Percentiles rank a stretch among this genome's conserved stretches.
These are phyloP conservation scores for Luffia ferchaultella DNA, from an alignment of 2,888 invertebrate genomes.

Conservation along the genomic window DNA sequence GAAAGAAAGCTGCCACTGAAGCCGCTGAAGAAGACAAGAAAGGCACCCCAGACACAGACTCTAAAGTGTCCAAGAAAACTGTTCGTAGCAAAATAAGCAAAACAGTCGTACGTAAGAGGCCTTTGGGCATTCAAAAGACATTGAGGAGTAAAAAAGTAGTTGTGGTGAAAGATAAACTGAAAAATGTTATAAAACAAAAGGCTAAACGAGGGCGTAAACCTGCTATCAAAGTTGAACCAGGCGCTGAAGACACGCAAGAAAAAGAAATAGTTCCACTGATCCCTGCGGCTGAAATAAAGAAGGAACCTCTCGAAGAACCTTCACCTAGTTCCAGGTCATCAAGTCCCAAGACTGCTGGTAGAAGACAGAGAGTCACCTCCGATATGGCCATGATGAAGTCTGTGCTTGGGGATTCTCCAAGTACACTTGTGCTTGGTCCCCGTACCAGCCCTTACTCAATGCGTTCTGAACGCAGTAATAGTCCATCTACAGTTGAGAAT, in stretches of 20 bases:
- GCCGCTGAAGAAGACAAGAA: slow-evolving; percentile 47
- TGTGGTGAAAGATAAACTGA: slow-evolving; percentile 38
- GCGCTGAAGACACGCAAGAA: slow-evolving; percentile 37
- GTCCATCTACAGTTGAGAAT: slow-evolving; percentile 52
- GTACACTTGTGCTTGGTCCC: slow-evolving; percentile 41
- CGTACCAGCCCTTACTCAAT: slow-evolving; percentile 68
- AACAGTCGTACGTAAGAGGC: slow-evolving; percentile 48
- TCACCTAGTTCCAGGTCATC: slow-evolving; percentile 51
- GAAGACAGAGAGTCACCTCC: slow-evolving; percentile 48
- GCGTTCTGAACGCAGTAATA: slow-evolving; percentile 65
- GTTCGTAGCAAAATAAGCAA: slow-evolving; percentile 34
- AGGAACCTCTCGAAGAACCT: slow-evolving; percentile 48
- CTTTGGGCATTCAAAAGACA: slow-evolving; percentile 52
- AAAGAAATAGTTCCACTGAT: slow-evolving; percentile 45
- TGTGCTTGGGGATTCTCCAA: slow-evolving; percentile 44
- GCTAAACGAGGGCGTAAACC: slow-evolving; percentile 43
- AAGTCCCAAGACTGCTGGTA: slow-evolving; percentile 51
- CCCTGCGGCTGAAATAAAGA: slow-evolving; percentile 52
- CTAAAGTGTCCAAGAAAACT: slow-evolving; percentile 27
- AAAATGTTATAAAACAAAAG: slow-evolving; percentile 39
- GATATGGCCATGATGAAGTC: slow-evolving; percentile 58
- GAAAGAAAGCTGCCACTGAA: slow-evolving; percentile 51
- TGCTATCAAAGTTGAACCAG: slow-evolving; percentile 28
- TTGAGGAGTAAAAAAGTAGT: slow-evolving; percentile 48
- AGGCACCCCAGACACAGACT: slow-evolving; percentile 40